Evolutionary conservation across 2,888 invertebrate species (phyloP).

Genomic region (Harpalus rubripes): DNA sequence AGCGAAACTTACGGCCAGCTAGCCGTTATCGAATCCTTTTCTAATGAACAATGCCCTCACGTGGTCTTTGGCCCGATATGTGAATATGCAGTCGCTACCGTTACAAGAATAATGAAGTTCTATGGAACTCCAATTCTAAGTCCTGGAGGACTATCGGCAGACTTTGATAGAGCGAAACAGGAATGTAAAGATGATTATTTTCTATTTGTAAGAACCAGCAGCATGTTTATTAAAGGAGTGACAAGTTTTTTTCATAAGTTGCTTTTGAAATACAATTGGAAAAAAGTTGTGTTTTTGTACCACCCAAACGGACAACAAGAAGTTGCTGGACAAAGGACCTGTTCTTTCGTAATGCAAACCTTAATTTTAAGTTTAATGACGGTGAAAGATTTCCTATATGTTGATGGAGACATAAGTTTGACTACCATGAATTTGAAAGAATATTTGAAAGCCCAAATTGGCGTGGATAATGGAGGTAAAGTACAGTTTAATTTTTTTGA

Average conservation of each 20-base stretch:
- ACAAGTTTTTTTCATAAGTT: constrained; percentile 33
- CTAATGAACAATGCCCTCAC: constrained; percentile 44
- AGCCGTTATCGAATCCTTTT: constrained; percentile 36
- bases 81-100: constrained; percentile 56
- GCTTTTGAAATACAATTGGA: constrained; percentile 82
- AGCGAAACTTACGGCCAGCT: constrained; percentile 46
- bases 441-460: constrained; percentile 83
- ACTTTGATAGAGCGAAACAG: constrained; percentile 42
- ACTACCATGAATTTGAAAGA: constrained; percentile 80
- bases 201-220: constrained; percentile 55
- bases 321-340: constrained; percentile 85
- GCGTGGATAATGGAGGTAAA: constrained; percentile 85
- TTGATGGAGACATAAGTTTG: constrained; percentile 82
- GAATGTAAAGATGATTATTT: constrained; percentile 56
- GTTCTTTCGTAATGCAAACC: constrained; percentile 87
- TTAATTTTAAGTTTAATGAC: constrained; percentile 82
- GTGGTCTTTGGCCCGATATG: constrained; percentile 60
- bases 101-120: constrained; percentile 59
- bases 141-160: constrained; percentile 52
- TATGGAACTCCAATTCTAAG: constrained; percentile 55
- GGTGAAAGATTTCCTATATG: constrained; percentile 77
- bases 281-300: constrained; percentile 86
- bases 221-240: constrained; percentile 57
- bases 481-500: background rate
- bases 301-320: constrained; percentile 85